Evolutionary conservation across 2,113 vertebrate species (phyloP).

Genomic region (Geococcyx californianus): DNA sequence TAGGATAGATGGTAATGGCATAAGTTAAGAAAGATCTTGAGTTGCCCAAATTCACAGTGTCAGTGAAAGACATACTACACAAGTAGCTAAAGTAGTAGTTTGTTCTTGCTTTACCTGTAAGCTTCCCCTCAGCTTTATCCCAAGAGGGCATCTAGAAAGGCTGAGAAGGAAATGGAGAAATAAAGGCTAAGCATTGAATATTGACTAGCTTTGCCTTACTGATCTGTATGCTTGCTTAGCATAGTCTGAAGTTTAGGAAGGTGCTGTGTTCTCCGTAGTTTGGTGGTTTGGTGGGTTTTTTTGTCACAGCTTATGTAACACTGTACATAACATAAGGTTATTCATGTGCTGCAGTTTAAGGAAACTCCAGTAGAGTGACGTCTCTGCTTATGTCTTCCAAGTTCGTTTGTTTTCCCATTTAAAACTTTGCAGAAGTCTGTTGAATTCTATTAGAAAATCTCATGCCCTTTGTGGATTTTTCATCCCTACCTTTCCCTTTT

Average conservation of each 20-base stretch:
- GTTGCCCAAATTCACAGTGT: not conserved
- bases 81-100: not conserved
- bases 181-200: not conserved
- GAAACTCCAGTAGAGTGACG: not conserved
- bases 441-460: not conserved
- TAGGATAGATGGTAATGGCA: not conserved
- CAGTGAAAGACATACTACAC: not conserved
- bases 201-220: not conserved
- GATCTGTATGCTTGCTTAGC: not conserved
- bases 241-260: not conserved
- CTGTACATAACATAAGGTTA: not conserved
- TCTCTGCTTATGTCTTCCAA: not conserved
- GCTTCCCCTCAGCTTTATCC: not conserved
- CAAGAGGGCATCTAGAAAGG: not conserved
- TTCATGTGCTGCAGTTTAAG: not conserved
- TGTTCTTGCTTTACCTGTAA: not conserved
- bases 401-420: not conserved
- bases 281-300: not conserved
- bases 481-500: not conserved
- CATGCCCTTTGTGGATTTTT: not conserved
- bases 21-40: not conserved
- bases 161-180: not conserved
- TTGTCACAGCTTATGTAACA: not conserved
- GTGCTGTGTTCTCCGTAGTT: not conserved
- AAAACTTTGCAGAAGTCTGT: not conserved